phyloP scores from a whole-genome alignment of 2,797 vertebrate species.

The Coranthus polyacanthus region DNA sequence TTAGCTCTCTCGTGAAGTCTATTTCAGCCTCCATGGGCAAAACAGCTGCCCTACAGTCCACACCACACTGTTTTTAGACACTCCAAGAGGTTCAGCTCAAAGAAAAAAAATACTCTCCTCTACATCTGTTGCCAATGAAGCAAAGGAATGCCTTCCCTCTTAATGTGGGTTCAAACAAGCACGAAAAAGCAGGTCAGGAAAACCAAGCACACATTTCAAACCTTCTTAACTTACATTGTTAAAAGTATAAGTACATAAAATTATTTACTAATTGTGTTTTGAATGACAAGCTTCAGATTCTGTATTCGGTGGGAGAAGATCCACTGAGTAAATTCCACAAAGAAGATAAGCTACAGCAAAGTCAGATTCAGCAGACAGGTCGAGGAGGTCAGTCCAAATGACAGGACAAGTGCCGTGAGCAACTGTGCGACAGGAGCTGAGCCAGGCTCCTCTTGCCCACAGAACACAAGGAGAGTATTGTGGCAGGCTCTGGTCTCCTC shows the following conservation, averaged over 20 bases:
- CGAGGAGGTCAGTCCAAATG: constrained; percentile 79
- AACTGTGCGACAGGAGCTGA: constrained; percentile 84
- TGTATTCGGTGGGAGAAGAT: constrained; percentile 17
- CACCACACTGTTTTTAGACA: constrained; percentile 78
- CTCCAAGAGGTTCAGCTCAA: constrained; percentile 77
- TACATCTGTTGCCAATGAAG: constrained; percentile 89
- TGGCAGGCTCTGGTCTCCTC: constrained; percentile 65
- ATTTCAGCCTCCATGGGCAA: constrained; percentile 80
- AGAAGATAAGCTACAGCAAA: constrained; percentile 57
- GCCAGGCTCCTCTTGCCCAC: constrained; percentile 72
- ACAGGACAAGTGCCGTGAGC: constrained; percentile 82
- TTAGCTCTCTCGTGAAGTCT: constrained; percentile 80
- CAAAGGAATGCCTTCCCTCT: constrained; percentile 81
- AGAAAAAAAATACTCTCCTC: constrained; percentile 64
- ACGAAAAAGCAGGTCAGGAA: constrained; percentile 57
- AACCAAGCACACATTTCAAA: constrained; percentile 24
- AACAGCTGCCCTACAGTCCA: constrained; percentile 80
- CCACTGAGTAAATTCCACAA: constrained; percentile 48
- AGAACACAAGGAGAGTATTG: constrained; percentile 81
- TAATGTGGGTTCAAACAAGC: constrained; percentile 67
- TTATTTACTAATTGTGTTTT: constrained; percentile 3
- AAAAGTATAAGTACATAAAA: constrained; percentile 1
- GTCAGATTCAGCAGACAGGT: constrained; percentile 73
- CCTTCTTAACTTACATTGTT: constrained; percentile 25
- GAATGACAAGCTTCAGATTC: neutral